Evolutionary conservation across 2,888 invertebrate genomes (phyloP).

Genomic region (Trichogramma evanescens): DNA sequence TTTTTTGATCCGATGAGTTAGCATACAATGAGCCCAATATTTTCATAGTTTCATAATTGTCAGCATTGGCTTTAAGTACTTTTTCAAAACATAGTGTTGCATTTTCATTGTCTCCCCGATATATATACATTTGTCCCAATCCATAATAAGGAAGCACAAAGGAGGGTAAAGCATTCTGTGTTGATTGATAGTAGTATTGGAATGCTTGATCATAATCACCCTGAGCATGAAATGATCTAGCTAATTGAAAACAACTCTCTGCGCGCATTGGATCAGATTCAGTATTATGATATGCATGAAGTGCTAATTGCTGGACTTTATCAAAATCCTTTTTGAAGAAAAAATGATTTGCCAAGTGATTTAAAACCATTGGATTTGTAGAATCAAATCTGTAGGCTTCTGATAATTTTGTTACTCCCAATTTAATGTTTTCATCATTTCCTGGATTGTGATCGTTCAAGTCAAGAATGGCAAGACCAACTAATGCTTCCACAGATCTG

Average conservation of each 20-base stretch:
- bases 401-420: slow-evolving; percentile 91
- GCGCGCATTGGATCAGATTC: slow-evolving; percentile 99
- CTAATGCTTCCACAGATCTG: slow-evolving; percentile 91
- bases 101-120: slow-evolving; percentile 89
- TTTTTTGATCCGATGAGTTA: slow-evolving; percentile 77
- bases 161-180: slow-evolving; percentile 89
- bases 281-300: slow-evolving; percentile 96
- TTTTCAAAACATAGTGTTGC: slow-evolving; percentile 68
- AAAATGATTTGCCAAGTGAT: slow-evolving; percentile 98
- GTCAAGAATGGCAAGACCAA: slow-evolving; percentile 90
- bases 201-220: slow-evolving; percentile 95
- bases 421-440: slow-evolving; percentile 69
- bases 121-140: slow-evolving; percentile 97
- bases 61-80: slow-evolving; percentile 48
- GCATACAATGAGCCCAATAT: slow-evolving; percentile 95
- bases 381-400: slow-evolving; percentile 94
- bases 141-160: slow-evolving; percentile 98
- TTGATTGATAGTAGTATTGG: slow-evolving; percentile 97
- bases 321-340: slow-evolving; percentile 98
- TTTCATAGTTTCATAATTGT: slow-evolving; percentile 99
- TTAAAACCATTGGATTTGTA: slow-evolving; percentile 97
- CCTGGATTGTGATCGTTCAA: slow-evolving; percentile 81
- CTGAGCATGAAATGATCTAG: slow-evolving; percentile 64
- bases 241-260: slow-evolving; percentile 92
- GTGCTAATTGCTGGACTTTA: slow-evolving; percentile 90